A percentile compares a stretch with the other conserved stretches of the same genome.
phyloP scores from a whole-genome alignment of 2,888 invertebrate genomes.

The Tiphia femorata region DNA sequence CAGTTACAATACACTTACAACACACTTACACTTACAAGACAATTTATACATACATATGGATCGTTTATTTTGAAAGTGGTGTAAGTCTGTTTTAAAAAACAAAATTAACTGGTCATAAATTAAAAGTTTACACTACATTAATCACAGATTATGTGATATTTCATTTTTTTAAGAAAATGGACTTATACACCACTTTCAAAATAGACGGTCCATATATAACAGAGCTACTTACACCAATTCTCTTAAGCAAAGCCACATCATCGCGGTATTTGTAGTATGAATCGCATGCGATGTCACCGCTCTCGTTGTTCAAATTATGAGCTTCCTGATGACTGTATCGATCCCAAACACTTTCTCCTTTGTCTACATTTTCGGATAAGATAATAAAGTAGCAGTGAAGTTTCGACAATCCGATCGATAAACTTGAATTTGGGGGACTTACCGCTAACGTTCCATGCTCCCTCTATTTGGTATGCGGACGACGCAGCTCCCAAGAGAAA shows the following conservation, averaged over 20 bases:
- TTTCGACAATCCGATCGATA: not conserved
- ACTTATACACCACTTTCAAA: no score
- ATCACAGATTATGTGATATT: no score
- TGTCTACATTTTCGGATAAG: conserved; percentile 70
- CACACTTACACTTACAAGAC: no score
- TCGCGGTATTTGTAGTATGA: conserved; percentile 72
- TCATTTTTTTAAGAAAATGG: no score
- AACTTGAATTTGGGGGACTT: conserved; percentile 52
- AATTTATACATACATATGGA: no score
- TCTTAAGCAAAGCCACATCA: conserved; percentile 27
- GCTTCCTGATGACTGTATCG: conserved; percentile 71
- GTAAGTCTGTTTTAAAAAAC: no score
- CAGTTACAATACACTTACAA: no score
- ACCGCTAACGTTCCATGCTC: conserved; percentile 76
- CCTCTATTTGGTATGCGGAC: conserved; percentile 76
- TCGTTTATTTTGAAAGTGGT: no score
- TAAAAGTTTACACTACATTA: no score
- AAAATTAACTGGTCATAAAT: no score
- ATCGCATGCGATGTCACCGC: conserved; percentile 78
- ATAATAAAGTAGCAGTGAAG: not conserved
- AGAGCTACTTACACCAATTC: conserved; percentile 24
- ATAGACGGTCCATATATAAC: no score
- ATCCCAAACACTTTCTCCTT: conserved; percentile 77
- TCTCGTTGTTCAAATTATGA: conserved; percentile 72
- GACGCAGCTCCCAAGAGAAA: conserved; percentile 61